Evolutionary conservation across 2,888 invertebrate species (phyloP), one percentile per base, ranked within the genome.

Genomic region (Andricus curvator): DNA sequence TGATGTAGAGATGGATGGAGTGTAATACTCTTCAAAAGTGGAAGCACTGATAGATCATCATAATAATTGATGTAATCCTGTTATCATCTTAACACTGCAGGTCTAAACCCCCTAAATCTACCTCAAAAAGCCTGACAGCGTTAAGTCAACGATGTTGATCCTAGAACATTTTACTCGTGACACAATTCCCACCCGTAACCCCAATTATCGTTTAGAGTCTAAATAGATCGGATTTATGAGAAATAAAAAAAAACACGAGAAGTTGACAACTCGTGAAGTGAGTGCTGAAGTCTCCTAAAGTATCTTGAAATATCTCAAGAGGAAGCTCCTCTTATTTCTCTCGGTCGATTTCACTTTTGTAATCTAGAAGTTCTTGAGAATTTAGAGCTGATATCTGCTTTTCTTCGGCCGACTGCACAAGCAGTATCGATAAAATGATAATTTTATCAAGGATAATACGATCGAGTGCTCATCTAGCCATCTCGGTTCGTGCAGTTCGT

Each of bases 271-370:
- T 48, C 8, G 15, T 48, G 4, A 48, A 48, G 17, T 15, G 15
- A 48, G 48, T 48, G 1, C 17, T 17, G 41, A 41, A 41, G 11
- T 41, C 13, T 41, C 3, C 41, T 41, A 17, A 48, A 48, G 48
- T 17, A 3, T 48, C 48, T 48, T 48, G 17, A 48, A 48, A 48
- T 48, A 48, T 48, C 15, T 48, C 15, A 17, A 48, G 3, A 29
- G 62, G 25, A 62, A 22, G 25, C n/a, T 20, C 51, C 51, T 51
- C 51, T 20, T 51, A n/a, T 48, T 68, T 25, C 68, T 48, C 11
- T 51, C n/a, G 70, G 70, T 70, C 48, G n/a, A 70, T 74, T 74
- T 56, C 37, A 56, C 22, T 74, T 74, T 56, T 74, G n/a, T 51
- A 33, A 74, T 74, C 29, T 74, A 20, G 56, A 56, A 33, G 29